phyloP scores from a whole-genome alignment of 1,140 invertebrate species.

The Doryteuthis pealeii region DNA sequence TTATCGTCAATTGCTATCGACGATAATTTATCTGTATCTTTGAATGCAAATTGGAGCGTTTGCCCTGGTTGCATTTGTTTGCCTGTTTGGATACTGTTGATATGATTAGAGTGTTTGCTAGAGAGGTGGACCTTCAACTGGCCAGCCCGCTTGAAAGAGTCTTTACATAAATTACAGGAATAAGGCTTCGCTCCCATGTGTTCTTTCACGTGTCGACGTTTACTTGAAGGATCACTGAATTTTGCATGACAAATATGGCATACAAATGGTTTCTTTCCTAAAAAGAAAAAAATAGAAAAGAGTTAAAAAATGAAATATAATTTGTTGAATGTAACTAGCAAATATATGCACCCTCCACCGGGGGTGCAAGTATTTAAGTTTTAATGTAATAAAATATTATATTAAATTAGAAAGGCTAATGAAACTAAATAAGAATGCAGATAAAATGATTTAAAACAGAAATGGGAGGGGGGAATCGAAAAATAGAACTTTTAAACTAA shows the following conservation, averaged over 20 bases:
- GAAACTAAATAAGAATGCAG: too few species aligned
- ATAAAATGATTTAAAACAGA: too few species aligned
- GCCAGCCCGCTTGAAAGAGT: conserved; percentile 41
- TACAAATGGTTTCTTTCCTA: conserved; percentile 89
- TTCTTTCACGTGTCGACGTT: conserved; percentile 59
- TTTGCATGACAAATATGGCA: conserved; percentile 86
- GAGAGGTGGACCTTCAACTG: conserved; percentile 40
- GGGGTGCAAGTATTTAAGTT: too few species aligned
- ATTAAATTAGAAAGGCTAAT: too few species aligned
- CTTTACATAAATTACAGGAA: conserved; percentile 45
- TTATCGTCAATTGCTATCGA: neutral
- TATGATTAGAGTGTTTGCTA: conserved; percentile 30
- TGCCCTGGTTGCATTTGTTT: neutral
- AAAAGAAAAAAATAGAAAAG: conserved; percentile 21
- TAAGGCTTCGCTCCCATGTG: conserved; percentile 59
- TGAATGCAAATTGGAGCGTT: conserved; percentile 2
- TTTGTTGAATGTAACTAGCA: too few species aligned
- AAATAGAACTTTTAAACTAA: neutral
- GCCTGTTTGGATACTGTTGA: neutral
- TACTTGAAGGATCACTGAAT: conserved; percentile 46
- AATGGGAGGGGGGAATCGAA: neutral
- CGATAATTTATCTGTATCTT: neutral
- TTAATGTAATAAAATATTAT: too few species aligned
- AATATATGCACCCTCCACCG: too few species aligned
- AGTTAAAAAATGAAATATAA: conserved; percentile 4